phyloP scores from a whole-genome alignment of 2,888 invertebrate genomes.

The Chaetogeoica ovagalla region DNA sequence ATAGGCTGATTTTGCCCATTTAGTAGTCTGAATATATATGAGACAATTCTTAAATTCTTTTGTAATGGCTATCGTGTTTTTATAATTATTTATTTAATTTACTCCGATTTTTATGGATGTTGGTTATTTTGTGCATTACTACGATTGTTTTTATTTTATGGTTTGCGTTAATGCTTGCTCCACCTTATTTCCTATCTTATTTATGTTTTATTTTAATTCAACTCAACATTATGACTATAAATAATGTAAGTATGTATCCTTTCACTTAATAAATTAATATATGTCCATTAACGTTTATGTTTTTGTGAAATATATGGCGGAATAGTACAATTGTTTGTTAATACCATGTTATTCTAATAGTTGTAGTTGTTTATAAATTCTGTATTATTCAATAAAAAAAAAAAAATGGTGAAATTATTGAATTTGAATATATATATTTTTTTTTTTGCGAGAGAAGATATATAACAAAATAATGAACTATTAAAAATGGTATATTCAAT shows the following conservation, averaged over 20 bases:
- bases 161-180: conserved; percentile 43
- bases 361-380: not conserved
- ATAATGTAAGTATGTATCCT: conserved; percentile 1
- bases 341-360: conserved; percentile 2
- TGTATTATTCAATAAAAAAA: not conserved
- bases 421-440: not conserved
- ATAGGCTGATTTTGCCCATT: not conserved
- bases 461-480: too few relatives aligned
- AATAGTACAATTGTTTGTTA: not conserved
- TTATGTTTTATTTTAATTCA: conserved; percentile 14
- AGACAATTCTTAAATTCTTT: conserved; percentile 14
- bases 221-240: conserved; percentile 10
- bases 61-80: conserved; percentile 31
- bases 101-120: conserved; percentile 31
- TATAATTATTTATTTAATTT: conserved; percentile 26
- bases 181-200: not conserved
- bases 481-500: too few relatives aligned
- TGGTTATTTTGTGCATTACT: conserved; percentile 43
- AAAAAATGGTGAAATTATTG: not conserved
- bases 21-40: conserved; percentile 29
- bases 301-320: conserved; percentile 20
- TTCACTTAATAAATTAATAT: not conserved
- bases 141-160: conserved; percentile 21
- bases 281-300: conserved; percentile 3
- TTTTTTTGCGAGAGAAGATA: not conserved